Conservation (phyloP, 2,797 vertebrate species). For the Spatula versicolor region DNA sequence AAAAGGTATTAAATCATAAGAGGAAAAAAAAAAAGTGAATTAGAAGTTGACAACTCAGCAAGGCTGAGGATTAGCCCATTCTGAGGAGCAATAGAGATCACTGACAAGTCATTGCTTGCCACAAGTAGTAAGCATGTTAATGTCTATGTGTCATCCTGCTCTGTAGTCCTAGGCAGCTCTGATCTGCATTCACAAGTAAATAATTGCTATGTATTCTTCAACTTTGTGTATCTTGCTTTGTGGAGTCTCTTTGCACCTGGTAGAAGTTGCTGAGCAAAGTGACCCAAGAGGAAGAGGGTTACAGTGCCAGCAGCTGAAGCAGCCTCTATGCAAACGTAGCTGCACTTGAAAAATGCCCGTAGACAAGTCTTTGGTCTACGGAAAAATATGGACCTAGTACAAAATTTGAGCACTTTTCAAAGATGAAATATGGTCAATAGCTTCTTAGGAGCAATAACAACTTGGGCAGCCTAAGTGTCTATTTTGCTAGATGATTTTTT, state of each 20-base stretch:
- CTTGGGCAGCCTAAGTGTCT: background rate
- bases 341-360: background rate
- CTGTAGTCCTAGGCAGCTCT: background rate
- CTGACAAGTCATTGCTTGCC: background rate
- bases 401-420: background rate
- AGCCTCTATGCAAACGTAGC: background rate
- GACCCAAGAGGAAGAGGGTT: background rate
- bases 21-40: background rate
- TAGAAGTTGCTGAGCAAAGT: background rate
- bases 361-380: background rate
- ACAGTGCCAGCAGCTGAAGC: background rate
- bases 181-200: background rate
- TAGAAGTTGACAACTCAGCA: background rate
- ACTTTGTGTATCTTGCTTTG: background rate
- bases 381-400: background rate
- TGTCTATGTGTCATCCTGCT: background rate
- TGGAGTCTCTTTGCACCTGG: background rate
- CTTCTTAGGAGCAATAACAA: background rate
- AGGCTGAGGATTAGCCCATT: background rate
- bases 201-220: background rate
- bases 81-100: background rate
- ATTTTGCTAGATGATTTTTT: background rate
- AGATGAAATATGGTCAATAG: background rate
- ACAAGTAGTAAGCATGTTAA: background rate
- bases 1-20: background rate